Base-by-base conservation (phyloP, 2,113 vertebrate genomes). In the Chaetura pelagica region DNA sequence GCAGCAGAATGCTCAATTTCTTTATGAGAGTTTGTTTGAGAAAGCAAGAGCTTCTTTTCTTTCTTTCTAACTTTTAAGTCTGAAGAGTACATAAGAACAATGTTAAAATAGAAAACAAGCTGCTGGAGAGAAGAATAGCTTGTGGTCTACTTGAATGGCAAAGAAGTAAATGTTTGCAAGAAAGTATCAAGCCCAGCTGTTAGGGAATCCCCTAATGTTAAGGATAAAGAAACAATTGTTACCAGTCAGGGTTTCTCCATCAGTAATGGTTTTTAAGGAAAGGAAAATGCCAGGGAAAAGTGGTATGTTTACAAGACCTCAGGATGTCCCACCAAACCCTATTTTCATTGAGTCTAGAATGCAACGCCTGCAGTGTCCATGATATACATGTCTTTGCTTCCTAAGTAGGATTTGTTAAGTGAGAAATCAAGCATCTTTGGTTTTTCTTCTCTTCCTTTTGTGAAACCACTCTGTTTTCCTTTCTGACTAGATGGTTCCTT, bases 371-470 rank as follows among this genome's bases (percentile, higher is more conserved):
- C 16, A 26, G 15, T 34, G 26, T 34, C 63, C 27, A 4, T 32
- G 12, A 32, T 14, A 30, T 26, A 55, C 4, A 2, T 42, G 75
- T 40, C 48, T 84, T 92, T 88, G 35, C 63, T 62, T 82, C 66
- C 8, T 0, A 0, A 23, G 22, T 38, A 15, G 0, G 2, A 30
- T 88, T 74, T 82, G 46, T 83, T 79, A 92, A 82, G 3, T 18
- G 34, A 84, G 48, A 72, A 84, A 75, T 2, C 35, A 75, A 72
- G 30, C 38, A 64, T 27, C 40, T 91, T 68, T 4, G 4, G 68
- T 42, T 61, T 5, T 69, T 52, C 35, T 69, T 79, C 59, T 52
- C 3, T 38, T 79, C 21, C 17, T 7, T 42, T 34, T 64, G 44
- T 46, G 54, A 68, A 82, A 34, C 17, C 54, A 64, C 15, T 55